Conservation (phyloP, 1,140 invertebrate species). For the Melitaea cinxia region DNA sequence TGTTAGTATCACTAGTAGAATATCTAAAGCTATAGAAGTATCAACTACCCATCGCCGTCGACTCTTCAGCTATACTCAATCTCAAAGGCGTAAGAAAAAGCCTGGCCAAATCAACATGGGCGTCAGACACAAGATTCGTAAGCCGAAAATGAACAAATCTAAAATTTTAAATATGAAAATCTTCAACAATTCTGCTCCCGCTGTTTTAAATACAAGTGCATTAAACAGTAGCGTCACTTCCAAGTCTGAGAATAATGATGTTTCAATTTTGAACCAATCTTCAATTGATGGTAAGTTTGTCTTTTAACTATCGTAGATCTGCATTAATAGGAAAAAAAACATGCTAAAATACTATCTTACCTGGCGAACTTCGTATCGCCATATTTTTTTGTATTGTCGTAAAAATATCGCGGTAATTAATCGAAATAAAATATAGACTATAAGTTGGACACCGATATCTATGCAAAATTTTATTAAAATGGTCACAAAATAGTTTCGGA, state of each 20-base stretch:
- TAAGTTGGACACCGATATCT: too few species aligned
- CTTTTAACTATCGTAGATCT: neutral
- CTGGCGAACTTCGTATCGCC: too few species aligned
- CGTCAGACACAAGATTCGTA: constrained; percentile 81
- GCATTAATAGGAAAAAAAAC: too few species aligned
- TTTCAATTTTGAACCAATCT: constrained; percentile 50
- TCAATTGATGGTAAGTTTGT: constrained; percentile 28
- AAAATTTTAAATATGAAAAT: constrained; percentile 24
- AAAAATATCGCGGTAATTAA: too few species aligned
- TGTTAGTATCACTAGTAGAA: constrained; percentile 57
- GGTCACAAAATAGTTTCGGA: too few species aligned
- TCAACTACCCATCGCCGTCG: constrained; percentile 45
- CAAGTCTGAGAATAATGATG: constrained; percentile 48
- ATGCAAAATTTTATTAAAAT: too few species aligned
- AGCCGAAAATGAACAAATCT: constrained; percentile 77
- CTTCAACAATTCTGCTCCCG: constrained; percentile 20
- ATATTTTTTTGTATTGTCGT: too few species aligned
- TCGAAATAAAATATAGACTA: too few species aligned
- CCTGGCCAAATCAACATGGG: constrained; percentile 82
- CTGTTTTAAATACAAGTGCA: too few species aligned
- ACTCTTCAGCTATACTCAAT: constrained; percentile 45
- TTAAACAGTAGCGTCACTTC: constrained; percentile 47
- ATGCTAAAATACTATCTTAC: too few species aligned
- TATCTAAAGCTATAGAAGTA: constrained; percentile 63
- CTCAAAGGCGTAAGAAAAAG: constrained; percentile 58